Conservation (phyloP, 2,797 vertebrate genomes). For the Lateolabrax maculatus region DNA sequence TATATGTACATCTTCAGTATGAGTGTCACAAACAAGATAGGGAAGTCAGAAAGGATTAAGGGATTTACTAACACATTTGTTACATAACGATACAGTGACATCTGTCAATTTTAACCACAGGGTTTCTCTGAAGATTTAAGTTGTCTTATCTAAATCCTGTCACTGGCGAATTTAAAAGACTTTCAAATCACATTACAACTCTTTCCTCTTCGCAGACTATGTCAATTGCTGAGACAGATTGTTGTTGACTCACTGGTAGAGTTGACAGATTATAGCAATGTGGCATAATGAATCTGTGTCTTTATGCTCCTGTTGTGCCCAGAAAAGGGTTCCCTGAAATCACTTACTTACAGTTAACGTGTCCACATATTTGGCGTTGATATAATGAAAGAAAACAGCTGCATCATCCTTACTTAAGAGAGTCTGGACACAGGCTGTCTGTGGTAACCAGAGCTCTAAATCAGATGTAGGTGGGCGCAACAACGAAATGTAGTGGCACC, state of each 20-base stretch:
- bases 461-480: background rate
- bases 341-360: rapidly evolving
- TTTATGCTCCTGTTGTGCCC: background rate
- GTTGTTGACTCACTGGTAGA: background rate
- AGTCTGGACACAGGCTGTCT: background rate
- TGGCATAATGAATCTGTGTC: background rate
- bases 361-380: background rate
- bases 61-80: background rate
- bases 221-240: background rate
- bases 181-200: too few species aligned
- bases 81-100: background rate
- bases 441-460: background rate
- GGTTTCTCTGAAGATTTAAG: background rate
- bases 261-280: background rate
- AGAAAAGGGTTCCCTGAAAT: too few species aligned
- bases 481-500: background rate
- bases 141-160: background rate
- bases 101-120: too few species aligned
- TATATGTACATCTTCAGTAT: background rate
- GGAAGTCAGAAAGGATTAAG: background rate
- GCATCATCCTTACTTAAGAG: rapidly evolving
- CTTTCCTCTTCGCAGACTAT: background rate
- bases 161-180: too few species aligned
- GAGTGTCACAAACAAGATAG: background rate
- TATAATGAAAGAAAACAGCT: background rate